Conservation (phyloP, 2,888 invertebrate species). For the Eledona agricola region DNA sequence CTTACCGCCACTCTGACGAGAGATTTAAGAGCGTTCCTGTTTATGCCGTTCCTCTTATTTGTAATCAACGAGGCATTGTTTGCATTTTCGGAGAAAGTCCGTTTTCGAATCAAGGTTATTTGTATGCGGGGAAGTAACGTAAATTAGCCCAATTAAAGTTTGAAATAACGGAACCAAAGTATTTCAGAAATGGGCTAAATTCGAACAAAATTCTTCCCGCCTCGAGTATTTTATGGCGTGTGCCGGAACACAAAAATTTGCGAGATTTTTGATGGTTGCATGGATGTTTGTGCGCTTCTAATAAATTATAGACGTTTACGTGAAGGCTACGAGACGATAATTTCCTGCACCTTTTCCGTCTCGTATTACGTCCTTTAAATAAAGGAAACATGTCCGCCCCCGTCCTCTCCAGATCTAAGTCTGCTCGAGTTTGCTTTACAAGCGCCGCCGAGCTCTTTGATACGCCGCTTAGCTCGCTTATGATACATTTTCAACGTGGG, state of each 20-base stretch:
- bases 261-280: too few species aligned
- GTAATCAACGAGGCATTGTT: slow-evolving; percentile 24
- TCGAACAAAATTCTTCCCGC: too few species aligned
- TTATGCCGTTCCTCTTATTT: neutral
- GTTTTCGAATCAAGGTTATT: too few species aligned
- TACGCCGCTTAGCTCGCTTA: slow-evolving; percentile 43
- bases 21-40: slow-evolving; percentile 1
- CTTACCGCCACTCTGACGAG: slow-evolving; percentile 1
- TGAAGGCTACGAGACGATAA: too few species aligned
- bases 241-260: neutral
- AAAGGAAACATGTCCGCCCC: slow-evolving; percentile 32
- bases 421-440: slow-evolving; percentile 43
- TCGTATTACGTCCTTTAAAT: slow-evolving; percentile 27
- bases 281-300: too few species aligned
- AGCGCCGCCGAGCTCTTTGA: slow-evolving; percentile 52
- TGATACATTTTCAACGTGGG: slow-evolving; percentile 59
- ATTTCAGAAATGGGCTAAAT: too few species aligned
- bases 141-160: slow-evolving; percentile 1
- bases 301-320: too few species aligned
- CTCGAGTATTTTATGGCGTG: neutral
- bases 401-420: slow-evolving; percentile 29
- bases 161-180: too few species aligned
- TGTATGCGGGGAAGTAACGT: too few species aligned
- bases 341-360: slow-evolving; percentile 13
- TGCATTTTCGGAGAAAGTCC: slow-evolving; percentile 8